These are phyloP conservation scores for Drosophila lini DNA, from an alignment of 1,140 invertebrate species.

Conservation along the genomic window DNA sequence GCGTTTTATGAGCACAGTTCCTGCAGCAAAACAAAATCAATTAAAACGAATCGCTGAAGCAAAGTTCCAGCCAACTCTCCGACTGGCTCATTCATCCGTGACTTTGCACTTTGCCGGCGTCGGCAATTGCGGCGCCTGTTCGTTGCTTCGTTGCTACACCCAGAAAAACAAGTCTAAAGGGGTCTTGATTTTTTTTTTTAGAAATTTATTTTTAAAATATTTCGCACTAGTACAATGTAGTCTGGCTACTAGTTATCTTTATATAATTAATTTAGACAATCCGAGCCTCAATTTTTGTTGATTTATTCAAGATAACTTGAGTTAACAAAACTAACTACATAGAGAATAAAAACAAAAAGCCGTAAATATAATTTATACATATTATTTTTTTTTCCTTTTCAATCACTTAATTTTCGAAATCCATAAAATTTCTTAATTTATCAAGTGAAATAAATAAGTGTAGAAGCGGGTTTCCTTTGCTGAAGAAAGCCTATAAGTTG, in stretches of 20 bases:
- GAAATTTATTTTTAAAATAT: not conserved
- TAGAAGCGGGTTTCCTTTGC: not conserved
- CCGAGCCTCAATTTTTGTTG: too few species aligned
- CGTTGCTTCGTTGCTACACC: not conserved
- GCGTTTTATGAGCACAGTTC: conserved; percentile 54
- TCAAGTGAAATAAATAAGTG: not conserved
- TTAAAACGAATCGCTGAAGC: conserved; percentile 77
- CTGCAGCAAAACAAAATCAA: conserved; percentile 72
- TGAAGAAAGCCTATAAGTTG: not conserved
- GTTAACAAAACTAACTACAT: too few species aligned
- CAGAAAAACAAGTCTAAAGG: not conserved
- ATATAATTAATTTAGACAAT: too few species aligned
- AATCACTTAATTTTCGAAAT: too few species aligned
- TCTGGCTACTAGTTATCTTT: too few species aligned
- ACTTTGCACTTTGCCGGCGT: conserved; percentile 72
- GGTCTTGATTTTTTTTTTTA: not conserved
- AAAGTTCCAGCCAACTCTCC: conserved; percentile 69
- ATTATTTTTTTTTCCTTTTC: too few species aligned
- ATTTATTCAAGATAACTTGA: too few species aligned
- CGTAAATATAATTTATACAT: too few species aligned
- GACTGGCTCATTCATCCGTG: conserved; percentile 73
- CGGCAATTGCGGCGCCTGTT: conserved; percentile 40
- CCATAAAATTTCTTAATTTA: not conserved
- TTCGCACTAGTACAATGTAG: not conserved
- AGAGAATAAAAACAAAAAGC: too few species aligned